Evolutionary conservation across 2,888 invertebrate species (phyloP).

Genomic region (Zeuzera pyrina): DNA sequence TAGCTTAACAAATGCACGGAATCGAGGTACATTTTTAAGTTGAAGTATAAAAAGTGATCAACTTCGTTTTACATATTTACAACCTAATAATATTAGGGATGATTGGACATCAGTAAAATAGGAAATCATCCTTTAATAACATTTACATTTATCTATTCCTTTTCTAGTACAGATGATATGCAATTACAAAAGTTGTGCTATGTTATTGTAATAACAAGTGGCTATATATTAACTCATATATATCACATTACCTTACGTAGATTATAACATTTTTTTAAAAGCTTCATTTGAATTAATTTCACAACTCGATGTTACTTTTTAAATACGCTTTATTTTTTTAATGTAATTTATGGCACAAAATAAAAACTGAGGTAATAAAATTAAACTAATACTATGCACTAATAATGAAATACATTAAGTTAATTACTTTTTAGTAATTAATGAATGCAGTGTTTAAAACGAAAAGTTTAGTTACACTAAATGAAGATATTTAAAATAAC

Average conservation of each 20-base stretch:
- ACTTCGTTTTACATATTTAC: constrained; percentile 34
- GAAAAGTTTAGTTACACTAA: not conserved
- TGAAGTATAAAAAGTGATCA: constrained; percentile 38
- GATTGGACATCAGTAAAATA: constrained; percentile 4
- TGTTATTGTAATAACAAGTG: constrained; percentile 61
- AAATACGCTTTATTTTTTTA: constrained; percentile 43
- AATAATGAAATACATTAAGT: constrained; percentile 1
- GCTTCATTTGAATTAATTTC: constrained; percentile 58
- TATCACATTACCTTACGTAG: constrained; percentile 71
- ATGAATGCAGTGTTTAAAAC: constrained; percentile 3
- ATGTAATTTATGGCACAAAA: constrained; percentile 58
- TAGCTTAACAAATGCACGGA: constrained; percentile 8
- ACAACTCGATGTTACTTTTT: constrained; percentile 62
- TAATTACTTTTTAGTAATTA: constrained; percentile 15
- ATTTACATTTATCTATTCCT: constrained; percentile 9
- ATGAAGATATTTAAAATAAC: constrained; percentile 1
- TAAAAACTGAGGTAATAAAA: constrained; percentile 31
- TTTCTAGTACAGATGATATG: constrained; percentile 57
- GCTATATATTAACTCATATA: constrained; percentile 56
- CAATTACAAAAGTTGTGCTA: constrained; percentile 65
- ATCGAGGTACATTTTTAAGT: constrained; percentile 15
- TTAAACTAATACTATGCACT: not conserved
- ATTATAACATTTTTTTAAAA: constrained; percentile 54
- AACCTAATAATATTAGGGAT: constrained; percentile 17
- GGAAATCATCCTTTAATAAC: constrained; percentile 4